These are phyloP conservation scores for Vimba vimba DNA, from an alignment of 2,113 vertebrate genomes.

Conservation along the genomic window DNA sequence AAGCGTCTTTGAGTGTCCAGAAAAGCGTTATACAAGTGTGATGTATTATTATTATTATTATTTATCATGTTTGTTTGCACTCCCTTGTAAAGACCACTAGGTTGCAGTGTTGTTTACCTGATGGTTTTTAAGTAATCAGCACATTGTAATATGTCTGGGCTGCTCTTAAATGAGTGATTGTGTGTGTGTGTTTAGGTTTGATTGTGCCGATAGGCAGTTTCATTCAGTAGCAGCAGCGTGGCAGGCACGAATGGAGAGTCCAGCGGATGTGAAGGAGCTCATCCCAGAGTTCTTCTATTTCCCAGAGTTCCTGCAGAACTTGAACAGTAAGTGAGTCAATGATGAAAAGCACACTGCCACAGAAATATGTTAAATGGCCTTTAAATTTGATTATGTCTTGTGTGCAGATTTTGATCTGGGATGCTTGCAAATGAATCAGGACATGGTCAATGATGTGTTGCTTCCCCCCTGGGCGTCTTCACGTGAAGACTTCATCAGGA, in stretches of 20 bases:
- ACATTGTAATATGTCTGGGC: neutral
- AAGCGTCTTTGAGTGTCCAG: too few species aligned
- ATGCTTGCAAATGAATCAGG: conserved; percentile 89
- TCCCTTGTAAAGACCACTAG: neutral
- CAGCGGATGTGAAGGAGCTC: conserved; percentile 94
- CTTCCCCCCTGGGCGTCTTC: conserved; percentile 90
- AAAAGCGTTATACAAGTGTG: too few species aligned
- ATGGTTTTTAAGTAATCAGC: neutral
- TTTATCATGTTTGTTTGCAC: neutral
- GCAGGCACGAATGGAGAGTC: conserved; percentile 97
- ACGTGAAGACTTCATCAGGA: conserved; percentile 91
- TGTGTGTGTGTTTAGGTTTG: conserved; percentile 80
- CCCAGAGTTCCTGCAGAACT: conserved; percentile 93
- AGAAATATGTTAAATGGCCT: neutral
- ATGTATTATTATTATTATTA: too few species aligned
- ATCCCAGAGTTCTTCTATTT: conserved; percentile 99
- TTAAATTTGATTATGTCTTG: neutral
- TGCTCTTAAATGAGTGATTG: neutral
- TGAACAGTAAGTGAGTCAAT: conserved; percentile 81
- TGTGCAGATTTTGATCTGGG: conserved; percentile 89
- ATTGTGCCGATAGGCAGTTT: conserved; percentile 96
- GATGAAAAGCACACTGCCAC: neutral
- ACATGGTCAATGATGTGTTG: conserved; percentile 85
- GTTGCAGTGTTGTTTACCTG: neutral
- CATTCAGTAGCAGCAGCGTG: conserved; percentile 94